A percentile compares a stretch with the other conserved stretches of the same genome.
phyloP scores from a whole-genome alignment of 1,140 invertebrate species.

The Chionoecetes opilio region DNA sequence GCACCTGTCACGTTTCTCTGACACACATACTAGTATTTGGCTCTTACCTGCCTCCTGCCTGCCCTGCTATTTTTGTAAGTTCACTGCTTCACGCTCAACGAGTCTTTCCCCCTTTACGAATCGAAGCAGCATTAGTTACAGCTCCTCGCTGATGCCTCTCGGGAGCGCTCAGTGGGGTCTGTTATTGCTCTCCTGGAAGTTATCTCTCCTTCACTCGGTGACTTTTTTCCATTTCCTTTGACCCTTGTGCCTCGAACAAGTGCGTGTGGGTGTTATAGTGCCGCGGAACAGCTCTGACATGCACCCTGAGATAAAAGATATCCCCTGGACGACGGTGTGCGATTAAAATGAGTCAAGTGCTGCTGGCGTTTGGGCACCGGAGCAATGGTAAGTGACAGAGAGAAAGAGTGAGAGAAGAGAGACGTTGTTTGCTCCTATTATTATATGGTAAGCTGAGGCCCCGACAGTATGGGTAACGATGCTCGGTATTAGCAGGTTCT shows the following conservation, averaged over 20 bases:
- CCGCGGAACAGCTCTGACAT: background rate
- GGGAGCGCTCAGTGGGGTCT: background rate
- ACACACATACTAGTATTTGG: background rate
- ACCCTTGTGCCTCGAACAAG: background rate
- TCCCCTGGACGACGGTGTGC: no score
- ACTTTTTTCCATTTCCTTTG: background rate
- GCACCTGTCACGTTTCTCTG: background rate
- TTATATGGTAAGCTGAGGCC: no score
- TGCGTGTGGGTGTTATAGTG: background rate
- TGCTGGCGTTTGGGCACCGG: background rate
- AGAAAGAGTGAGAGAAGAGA: conserved; percentile 22
- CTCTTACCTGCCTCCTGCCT: background rate
- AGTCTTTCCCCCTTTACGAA: background rate
- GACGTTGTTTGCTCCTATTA: background rate
- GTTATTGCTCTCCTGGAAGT: background rate
- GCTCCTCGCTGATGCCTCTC: background rate
- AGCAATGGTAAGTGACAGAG: background rate
- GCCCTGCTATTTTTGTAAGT: background rate
- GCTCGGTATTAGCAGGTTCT: no score
- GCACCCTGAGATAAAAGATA: background rate
- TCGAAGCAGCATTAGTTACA: background rate
- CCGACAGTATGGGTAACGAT: no score
- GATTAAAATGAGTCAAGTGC: background rate
- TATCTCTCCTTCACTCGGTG: background rate
- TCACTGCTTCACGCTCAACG: background rate